Evolutionary conservation across 2,888 invertebrate species (phyloP).

Genomic region (Nasonovia ribisnigri): DNA sequence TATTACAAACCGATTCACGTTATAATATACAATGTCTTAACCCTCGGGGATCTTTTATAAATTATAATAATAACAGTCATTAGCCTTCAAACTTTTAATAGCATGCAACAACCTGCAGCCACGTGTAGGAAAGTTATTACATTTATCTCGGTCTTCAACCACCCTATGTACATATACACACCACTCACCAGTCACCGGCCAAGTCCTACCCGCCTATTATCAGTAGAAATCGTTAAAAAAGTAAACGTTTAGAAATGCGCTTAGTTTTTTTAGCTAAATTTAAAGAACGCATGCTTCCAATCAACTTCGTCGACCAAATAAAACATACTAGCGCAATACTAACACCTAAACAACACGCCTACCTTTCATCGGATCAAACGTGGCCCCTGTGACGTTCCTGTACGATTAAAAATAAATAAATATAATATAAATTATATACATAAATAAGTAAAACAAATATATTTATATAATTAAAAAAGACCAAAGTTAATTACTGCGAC

Average conservation of each 20-base stretch:
- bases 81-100: slow-evolving; percentile 11
- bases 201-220: neutral
- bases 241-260: neutral
- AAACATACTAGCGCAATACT: neutral
- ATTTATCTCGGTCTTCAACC: neutral
- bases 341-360: neutral
- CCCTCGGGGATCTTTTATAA: neutral
- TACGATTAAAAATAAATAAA: neutral
- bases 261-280: neutral
- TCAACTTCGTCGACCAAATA: neutral
- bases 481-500: neutral
- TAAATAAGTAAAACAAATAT: neutral
- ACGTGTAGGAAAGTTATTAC: neutral
- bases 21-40: neutral
- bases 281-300: neutral
- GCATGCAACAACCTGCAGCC: neutral
- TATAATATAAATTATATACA: neutral
- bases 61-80: slow-evolving; percentile 11
- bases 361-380: neutral
- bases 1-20: neutral
- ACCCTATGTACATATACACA: neutral
- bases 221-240: neutral
- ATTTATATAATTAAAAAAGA: too few relatives aligned
- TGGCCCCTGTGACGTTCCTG: neutral
- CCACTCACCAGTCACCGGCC: neutral